These are phyloP conservation scores for Thymelicus sylvestris DNA, from an alignment of 2,888 invertebrate species.

Conservation along the genomic window DNA sequence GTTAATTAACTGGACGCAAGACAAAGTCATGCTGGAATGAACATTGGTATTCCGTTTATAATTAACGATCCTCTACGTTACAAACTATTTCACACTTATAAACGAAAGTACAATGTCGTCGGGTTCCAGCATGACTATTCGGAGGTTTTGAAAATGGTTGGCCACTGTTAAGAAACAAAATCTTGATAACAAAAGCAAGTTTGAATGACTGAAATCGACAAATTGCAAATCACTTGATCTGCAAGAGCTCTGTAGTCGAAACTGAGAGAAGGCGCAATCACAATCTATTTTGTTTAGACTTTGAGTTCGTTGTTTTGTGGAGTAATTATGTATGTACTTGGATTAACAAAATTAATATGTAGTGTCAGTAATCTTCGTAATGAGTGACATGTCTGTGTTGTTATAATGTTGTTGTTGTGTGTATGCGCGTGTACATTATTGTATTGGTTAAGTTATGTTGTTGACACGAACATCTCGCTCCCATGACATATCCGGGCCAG, in stretches of 20 bases:
- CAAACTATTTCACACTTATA: background rate
- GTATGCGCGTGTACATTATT: constrained; percentile 44
- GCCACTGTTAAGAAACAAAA: constrained; percentile 32
- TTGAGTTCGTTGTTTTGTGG: constrained; percentile 45
- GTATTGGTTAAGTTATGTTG: constrained; percentile 76
- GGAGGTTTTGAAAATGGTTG: constrained; percentile 22
- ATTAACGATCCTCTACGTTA: background rate
- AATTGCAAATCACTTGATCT: constrained; percentile 58
- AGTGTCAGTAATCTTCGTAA: constrained; percentile 3
- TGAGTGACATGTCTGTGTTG: constrained; percentile 15
- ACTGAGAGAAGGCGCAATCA: constrained; percentile 42
- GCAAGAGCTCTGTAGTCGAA: constrained; percentile 51
- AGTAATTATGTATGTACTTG: constrained; percentile 14
- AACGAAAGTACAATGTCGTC: constrained; percentile 26
- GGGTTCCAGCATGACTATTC: constrained; percentile 36
- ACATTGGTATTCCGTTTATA: constrained; percentile 53
- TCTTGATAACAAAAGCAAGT: constrained; percentile 38
- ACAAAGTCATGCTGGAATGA: constrained; percentile 72
- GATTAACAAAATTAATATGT: constrained; percentile 14
- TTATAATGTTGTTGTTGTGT: constrained; percentile 34
- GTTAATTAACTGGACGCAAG: constrained; percentile 61
- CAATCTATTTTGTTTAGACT: constrained; percentile 35
- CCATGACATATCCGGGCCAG: constrained; percentile 99
- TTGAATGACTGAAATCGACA: constrained; percentile 53
- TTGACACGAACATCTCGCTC: constrained; percentile 99